Evolutionary conservation across 1,140 invertebrate species (phyloP).

Genomic region (Macrobrachium rosenbergii): DNA sequence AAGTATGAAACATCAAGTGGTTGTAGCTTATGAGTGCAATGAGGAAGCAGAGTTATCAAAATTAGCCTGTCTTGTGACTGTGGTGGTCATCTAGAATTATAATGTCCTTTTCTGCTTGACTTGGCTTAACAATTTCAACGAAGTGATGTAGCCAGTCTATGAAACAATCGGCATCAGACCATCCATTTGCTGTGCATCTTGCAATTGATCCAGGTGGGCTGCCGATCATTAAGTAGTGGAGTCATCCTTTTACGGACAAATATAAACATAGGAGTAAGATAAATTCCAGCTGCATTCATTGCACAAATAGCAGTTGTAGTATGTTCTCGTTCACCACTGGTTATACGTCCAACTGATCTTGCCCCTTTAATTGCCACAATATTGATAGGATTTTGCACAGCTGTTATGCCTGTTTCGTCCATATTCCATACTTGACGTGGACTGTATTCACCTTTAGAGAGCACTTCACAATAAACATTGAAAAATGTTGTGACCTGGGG

Average conservation of each 20-base stretch:
- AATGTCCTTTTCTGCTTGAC: too few relatives aligned
- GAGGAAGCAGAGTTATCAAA: too few relatives aligned
- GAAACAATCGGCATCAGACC: too few relatives aligned
- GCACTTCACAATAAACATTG: background rate
- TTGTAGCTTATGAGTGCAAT: too few relatives aligned
- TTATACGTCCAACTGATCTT: constrained; percentile 23
- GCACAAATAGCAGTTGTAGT: constrained; percentile 30
- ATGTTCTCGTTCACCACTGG: constrained; percentile 22
- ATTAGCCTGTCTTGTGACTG: too few relatives aligned
- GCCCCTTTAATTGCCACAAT: constrained; percentile 40
- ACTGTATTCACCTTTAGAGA: constrained; percentile 18
- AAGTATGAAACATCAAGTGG: too few relatives aligned
- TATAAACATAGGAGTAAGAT: constrained; percentile 41
- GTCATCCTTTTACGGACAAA: constrained; percentile 5
- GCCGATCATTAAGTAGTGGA: constrained; percentile 7
- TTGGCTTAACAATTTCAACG: too few relatives aligned
- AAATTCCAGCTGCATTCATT: constrained; percentile 32
- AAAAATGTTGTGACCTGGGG: constrained; percentile 31
- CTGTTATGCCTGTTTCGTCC: constrained; percentile 33
- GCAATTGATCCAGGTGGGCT: too few relatives aligned
- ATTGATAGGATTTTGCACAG: constrained; percentile 23
- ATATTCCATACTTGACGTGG: constrained; percentile 30
- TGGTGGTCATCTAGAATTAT: too few relatives aligned
- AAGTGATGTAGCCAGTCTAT: too few relatives aligned
- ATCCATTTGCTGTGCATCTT: too few relatives aligned